Percentiles rank a stretch among this genome's conserved stretches.
These are phyloP conservation scores for Menura novaehollandiae DNA, from an alignment of 2,113 vertebrate species.

Conservation along the genomic window DNA sequence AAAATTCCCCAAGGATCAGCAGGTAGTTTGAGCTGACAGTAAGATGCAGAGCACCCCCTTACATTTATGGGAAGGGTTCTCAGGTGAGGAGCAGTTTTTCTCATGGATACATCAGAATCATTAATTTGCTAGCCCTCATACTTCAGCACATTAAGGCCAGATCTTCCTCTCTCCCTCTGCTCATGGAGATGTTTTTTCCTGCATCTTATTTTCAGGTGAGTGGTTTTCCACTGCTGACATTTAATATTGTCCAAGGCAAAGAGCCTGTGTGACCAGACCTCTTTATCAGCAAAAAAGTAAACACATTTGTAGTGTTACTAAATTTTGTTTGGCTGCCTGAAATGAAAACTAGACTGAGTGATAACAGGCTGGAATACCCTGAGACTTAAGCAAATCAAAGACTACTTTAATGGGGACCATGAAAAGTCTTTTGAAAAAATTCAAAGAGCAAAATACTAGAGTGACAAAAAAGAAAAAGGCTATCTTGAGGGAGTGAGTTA, in stretches of 20 bases:
- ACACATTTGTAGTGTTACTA: conserved; percentile 4
- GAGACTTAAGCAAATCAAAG: conserved; percentile 35
- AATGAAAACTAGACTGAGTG: conserved; percentile 29
- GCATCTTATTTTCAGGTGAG: not conserved
- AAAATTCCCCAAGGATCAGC: not conserved
- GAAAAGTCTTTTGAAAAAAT: conserved; percentile 3
- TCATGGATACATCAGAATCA: not conserved
- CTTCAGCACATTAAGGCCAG: not conserved
- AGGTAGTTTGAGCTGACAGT: not conserved
- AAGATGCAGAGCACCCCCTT: not conserved
- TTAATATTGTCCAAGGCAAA: conserved; percentile 8
- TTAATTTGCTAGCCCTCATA: not conserved
- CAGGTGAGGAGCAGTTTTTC: not conserved
- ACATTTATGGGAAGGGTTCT: not conserved
- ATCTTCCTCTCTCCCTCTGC: not conserved
- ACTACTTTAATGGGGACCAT: not conserved
- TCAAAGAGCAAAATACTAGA: not conserved
- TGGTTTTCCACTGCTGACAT: not conserved
- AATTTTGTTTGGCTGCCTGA: conserved; percentile 21
- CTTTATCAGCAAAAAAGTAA: conserved; percentile 17
- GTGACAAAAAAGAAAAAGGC: not conserved
- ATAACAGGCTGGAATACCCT: conserved; percentile 1
- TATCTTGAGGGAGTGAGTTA: not conserved
- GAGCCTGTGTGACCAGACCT: not conserved
- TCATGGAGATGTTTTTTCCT: not conserved